Conservation (phyloP, 2,888 invertebrate species). For the Elmis aenea region DNA sequence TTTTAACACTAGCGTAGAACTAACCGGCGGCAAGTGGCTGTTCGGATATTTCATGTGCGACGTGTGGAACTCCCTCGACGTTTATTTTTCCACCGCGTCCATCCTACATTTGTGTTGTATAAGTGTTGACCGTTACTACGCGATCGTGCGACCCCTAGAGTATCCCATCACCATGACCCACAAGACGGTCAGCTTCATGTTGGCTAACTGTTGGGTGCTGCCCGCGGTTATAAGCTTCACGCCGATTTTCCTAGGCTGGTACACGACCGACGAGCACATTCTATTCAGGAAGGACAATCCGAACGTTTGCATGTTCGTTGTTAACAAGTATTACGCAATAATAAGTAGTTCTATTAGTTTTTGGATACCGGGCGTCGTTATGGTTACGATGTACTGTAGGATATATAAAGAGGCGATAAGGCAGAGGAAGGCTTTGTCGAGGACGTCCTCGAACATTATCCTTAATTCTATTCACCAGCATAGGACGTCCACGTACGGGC, state of each 20-base stretch:
- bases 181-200: constrained; percentile 72
- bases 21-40: constrained; percentile 76
- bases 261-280: constrained; percentile 60
- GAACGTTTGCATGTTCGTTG: constrained; percentile 76
- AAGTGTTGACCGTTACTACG: constrained; percentile 87
- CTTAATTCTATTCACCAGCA: constrained; percentile 80
- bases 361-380: constrained; percentile 89
- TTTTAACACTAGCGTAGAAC: constrained; percentile 83
- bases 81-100: constrained; percentile 88
- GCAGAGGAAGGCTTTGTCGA: constrained; percentile 74
- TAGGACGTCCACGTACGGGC: constrained; percentile 54
- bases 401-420: constrained; percentile 79
- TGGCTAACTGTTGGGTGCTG: constrained; percentile 86
- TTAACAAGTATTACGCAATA: constrained; percentile 80
- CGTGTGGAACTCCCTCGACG: constrained; percentile 91
- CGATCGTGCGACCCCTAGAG: constrained; percentile 86
- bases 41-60: constrained; percentile 90
- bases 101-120: constrained; percentile 93
- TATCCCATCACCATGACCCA: constrained; percentile 91
- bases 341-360: constrained; percentile 87
- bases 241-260: constrained; percentile 88
- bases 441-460: constrained; percentile 82
- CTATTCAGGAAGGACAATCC: constrained; percentile 58
- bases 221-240: constrained; percentile 90
- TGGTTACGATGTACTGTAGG: constrained; percentile 87